Base-by-base conservation (phyloP, 1,140 invertebrate species). In the Tenebrio molitor region DNA sequence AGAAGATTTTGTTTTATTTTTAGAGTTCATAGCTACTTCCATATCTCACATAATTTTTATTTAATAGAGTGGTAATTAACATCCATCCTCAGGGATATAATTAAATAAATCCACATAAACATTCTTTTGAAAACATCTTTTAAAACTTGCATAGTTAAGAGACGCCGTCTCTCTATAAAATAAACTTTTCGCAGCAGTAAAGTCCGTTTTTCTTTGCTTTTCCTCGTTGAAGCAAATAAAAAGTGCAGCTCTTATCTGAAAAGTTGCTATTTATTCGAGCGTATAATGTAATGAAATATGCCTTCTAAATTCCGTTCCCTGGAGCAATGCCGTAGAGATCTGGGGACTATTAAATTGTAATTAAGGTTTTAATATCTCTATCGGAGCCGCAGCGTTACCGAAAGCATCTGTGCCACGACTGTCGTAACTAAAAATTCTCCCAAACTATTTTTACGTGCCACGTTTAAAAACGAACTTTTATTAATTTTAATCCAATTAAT, bases 301-400 rank as follows among this genome's bases (percentile, higher is more conserved):
- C 64, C 39, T 23, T 36, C 64, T 41, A 41, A 66, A 42, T 25
- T 66, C 42, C 33, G 15, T 41, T 66, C 64, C 64, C 64, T 12
- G 36, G 64, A 66, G 64, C 23, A 66, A 39, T 65, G 39, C 63
- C 63, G 39, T 42, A 29, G 41, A 33, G 44, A 68, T 72, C 42
- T 66, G 15, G 65, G 29, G 64, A 66, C 44, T 73, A 41, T 73
- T 68, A 73, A 73, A 73, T 68, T 53, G 65, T 68, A 69, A 73
- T 73, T 73, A 73, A 62, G 64, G 71, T 69, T 73, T 68, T 69
- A 62, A 73, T 42, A 58, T 68, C 41, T 73, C 62, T 68, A 69
- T 50, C 62, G 44, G 41, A 63, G 19, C 46, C 44, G 36, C 71
- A 65, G 46, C 29, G 19, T 25, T 33, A 50, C 71, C 16, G 33